Conservation (phyloP, 2,888 invertebrate genomes). For the Pristionchus exspectatus region DNA sequence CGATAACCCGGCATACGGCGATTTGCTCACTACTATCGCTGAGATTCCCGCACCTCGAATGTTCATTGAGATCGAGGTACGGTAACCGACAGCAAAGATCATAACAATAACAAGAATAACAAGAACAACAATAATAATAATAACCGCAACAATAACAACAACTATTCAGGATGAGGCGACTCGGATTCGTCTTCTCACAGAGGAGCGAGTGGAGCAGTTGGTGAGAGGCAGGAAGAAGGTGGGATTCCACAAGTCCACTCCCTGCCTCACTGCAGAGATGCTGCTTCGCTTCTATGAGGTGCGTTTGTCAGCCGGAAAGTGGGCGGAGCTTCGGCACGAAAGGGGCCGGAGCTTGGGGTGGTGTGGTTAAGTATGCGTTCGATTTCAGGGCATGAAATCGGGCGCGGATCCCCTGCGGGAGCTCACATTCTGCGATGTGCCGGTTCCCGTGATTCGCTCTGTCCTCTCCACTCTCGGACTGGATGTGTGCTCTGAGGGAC, state of each 20-base stretch:
- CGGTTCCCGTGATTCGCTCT: not conserved
- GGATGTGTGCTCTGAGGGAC: not conserved
- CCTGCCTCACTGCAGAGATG: not conserved
- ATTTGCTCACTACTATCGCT: not conserved
- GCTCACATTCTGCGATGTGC: not conserved
- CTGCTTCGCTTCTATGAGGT: not conserved
- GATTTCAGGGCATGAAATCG: not conserved
- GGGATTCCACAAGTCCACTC: not conserved
- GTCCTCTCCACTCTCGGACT: not conserved
- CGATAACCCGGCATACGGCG: not conserved
- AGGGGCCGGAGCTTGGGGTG: too few species aligned
- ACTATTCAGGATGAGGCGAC: not conserved
- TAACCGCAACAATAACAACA: not conserved
- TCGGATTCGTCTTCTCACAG: not conserved
- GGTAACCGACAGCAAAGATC: too few species aligned
- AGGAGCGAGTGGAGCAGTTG: not conserved
- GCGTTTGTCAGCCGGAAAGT: not conserved
- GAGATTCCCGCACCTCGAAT: not conserved
- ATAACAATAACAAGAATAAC: too few species aligned
- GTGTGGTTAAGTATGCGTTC: not conserved
- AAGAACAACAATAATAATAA: not conserved
- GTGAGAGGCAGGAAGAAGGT: not conserved
- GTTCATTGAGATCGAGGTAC: not conserved
- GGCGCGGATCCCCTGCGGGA: not conserved
- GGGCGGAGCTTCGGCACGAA: too few species aligned